phyloP scores from a whole-genome alignment of 2,888 invertebrate genomes.

The Lomographa bimaculata region DNA sequence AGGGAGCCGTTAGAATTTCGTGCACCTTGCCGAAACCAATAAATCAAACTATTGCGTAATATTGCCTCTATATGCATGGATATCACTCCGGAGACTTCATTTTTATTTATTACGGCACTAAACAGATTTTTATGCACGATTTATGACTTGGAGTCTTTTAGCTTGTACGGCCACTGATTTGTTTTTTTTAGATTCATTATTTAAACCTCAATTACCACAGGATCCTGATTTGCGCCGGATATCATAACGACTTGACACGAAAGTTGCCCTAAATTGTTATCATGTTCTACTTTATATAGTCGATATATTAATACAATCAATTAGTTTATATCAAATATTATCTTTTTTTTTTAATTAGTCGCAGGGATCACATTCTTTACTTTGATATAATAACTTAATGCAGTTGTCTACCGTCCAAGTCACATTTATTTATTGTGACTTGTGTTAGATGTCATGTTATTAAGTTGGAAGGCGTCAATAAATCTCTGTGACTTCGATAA shows the following conservation, averaged over 20 bases:
- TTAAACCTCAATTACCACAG: conserved; percentile 34
- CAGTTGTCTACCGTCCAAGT: conserved; percentile 35
- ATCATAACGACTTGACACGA: conserved; percentile 5
- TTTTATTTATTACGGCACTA: conserved; percentile 73
- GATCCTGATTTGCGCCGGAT: conserved; percentile 7
- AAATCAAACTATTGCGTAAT: conserved; percentile 82
- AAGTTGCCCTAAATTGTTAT: conserved; percentile 18
- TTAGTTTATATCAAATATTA: no score
- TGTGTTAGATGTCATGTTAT: conserved; percentile 61
- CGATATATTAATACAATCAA: no score
- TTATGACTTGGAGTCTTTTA: conserved; percentile 51
- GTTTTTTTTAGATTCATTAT: conserved; percentile 34
- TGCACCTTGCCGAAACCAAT: conserved; percentile 79
- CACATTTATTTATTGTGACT: conserved; percentile 54
- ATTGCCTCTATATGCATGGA: conserved; percentile 75
- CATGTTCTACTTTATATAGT: conserved; percentile 3
- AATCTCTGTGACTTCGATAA: conserved; percentile 71
- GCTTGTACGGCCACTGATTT: conserved; percentile 43
- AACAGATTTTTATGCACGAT: conserved; percentile 72
- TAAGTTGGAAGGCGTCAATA: conserved; percentile 60
- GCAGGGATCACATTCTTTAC: no score
- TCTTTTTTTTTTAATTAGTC: no score
- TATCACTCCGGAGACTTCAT: conserved; percentile 58
- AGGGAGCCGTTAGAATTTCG: conserved; percentile 69
- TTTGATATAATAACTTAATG: conserved; percentile 36